These are phyloP conservation scores for Eupithecia subumbrata DNA, from an alignment of 2,888 invertebrate genomes.

Conservation along the genomic window DNA sequence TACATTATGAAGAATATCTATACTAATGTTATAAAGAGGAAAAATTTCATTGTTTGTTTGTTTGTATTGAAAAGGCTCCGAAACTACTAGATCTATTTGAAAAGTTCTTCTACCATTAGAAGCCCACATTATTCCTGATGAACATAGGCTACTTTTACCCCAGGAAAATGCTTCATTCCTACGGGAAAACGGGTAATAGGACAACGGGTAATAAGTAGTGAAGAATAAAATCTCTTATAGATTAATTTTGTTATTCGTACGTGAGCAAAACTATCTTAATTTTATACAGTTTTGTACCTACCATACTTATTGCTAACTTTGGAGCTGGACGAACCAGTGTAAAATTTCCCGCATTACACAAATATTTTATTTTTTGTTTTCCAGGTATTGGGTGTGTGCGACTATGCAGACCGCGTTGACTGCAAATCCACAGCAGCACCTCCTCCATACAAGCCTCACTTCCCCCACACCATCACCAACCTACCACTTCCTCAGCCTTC, in stretches of 20 bases:
- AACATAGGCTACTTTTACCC: no score
- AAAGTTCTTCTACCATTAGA: no score
- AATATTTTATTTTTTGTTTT: constrained; percentile 49
- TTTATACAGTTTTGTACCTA: not conserved
- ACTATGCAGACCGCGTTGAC: constrained; percentile 85
- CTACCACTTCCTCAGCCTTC: constrained; percentile 29
- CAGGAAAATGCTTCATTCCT: no score
- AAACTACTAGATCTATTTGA: no score
- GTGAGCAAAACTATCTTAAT: not conserved
- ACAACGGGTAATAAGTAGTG: not conserved
- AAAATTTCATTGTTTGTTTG: no score
- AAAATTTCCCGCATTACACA: not conserved
- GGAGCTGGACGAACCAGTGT: not conserved
- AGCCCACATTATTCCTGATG: no score
- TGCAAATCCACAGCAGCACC: constrained; percentile 60
- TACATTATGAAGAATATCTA: no score
- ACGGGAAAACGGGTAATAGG: no score
- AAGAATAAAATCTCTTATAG: not conserved
- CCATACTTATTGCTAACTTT: not conserved
- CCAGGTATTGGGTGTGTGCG: constrained; percentile 86
- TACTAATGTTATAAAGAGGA: no score
- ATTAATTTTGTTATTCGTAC: not conserved
- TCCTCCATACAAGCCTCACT: constrained; percentile 25
- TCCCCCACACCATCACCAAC: constrained; percentile 28
- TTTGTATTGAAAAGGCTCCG: no score